Evolutionary conservation across 2,113 vertebrate species (phyloP), one percentile per base, ranked within the genome.

Genomic region (Dasyprocta punctata): DNA sequence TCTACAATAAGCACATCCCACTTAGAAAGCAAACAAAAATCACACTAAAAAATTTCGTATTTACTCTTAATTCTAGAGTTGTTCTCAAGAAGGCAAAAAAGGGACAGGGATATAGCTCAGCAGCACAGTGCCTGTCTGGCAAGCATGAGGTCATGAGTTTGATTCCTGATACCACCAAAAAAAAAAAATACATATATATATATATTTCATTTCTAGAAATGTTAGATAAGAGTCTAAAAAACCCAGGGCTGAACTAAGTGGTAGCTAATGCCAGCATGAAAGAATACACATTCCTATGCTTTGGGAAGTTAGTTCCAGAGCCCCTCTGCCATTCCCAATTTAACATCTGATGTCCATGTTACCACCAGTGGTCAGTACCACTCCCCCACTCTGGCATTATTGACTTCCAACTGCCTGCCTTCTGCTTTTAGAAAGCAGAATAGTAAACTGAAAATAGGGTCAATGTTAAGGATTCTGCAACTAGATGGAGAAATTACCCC

Each of bases 371-470:
- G 19, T 28, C 65, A 58, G 28, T 4, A 20, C 30, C 17, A 33
- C 5, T 38, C 26, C 26, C 52, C 52, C 2, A 44, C 38, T 11
- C 47, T 38, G 38, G 24, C 6, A 0, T n/a, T 56, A 44, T 12
- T 11, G 2, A n/a, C 52, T 54, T 26, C 84, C 13, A 6, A 38
- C 0, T 11, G 16, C n/a, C 0, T 1, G 78, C 20, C n/a, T 11
- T 11, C 49, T 16, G 11, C 24, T 41, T 47, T 56, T 0, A 44
- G 61, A 33, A 41, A 75, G 19, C 30, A 36, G 61, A 69, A 33
- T 0, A 3, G 4, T 16, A 7, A 56, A 8, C 5, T 38, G 4
- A 0, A 44, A 4, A 2, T 0, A 8, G 20, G 22, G 47, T 16
- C 49, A 24, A 22, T 13, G 30, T 3, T 1, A 24, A 61, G 87